A percentile compares a stretch with the other conserved stretches of the same genome.
Evolutionary conservation across 2,888 invertebrate species (phyloP).

Genomic region (Plebejus argus): DNA sequence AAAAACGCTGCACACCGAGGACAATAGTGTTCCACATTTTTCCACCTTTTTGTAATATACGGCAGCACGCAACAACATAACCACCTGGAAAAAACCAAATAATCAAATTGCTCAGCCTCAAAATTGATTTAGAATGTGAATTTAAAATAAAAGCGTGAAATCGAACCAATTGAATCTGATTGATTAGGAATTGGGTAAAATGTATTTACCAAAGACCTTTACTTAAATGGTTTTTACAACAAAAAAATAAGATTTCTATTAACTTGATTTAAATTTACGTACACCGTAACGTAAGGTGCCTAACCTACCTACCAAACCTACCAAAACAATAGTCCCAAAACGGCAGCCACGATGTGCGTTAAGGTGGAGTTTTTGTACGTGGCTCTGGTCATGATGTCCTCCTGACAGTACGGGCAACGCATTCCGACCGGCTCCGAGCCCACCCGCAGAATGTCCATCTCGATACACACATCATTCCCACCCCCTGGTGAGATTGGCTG

Average conservation of each 20-base stretch:
- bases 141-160: conserved; percentile 6
- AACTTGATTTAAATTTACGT: not conserved
- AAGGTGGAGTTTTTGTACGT: conserved; percentile 57
- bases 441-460: conserved; percentile 70
- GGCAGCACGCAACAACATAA: conserved; percentile 71
- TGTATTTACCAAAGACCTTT: too few relatives aligned
- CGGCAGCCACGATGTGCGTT: conserved; percentile 63
- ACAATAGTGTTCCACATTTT: conserved; percentile 72
- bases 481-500: conserved; percentile 60
- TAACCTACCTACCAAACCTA: conserved; percentile 47
- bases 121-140: not conserved
- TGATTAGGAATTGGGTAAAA: too few relatives aligned
- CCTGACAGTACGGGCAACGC: conserved; percentile 68
- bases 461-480: conserved; percentile 61
- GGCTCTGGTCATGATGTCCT: conserved; percentile 71
- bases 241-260: too few relatives aligned
- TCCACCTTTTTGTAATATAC: conserved; percentile 66
- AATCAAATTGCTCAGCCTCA: not conserved
- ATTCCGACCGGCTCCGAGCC: conserved; percentile 75
- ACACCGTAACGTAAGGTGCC: not conserved
- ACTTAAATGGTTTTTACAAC: too few relatives aligned
- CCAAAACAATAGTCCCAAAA: conserved; percentile 71
- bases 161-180: not conserved
- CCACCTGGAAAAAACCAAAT: conserved; percentile 60
- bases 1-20: conserved; percentile 64